A percentile compares a stretch with the other conserved stretches of the same genome.
Evolutionary conservation across 2,113 vertebrate species (phyloP).

Genomic region (Macrotis lagotis): DNA sequence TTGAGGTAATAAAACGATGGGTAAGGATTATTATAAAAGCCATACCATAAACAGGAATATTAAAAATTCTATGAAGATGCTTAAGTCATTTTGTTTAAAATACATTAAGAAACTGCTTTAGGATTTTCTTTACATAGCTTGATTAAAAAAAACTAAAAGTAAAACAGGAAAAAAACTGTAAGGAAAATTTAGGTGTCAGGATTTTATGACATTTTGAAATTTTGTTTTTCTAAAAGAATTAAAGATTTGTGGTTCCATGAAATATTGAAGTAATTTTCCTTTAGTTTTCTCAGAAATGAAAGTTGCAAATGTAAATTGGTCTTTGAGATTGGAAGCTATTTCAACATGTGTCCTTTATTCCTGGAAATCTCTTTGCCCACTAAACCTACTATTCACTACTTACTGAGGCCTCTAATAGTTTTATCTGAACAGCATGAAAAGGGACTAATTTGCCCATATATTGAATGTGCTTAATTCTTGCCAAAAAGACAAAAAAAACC

Average conservation of each 20-base stretch:
- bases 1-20: conserved; percentile 91
- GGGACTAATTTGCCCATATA: background rate
- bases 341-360: background rate
- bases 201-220: background rate
- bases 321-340: background rate
- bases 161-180: background rate
- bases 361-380: background rate
- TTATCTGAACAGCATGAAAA: background rate
- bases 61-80: fast-evolving
- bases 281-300: background rate
- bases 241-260: background rate
- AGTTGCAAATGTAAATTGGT: background rate
- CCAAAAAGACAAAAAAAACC: background rate
- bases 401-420: background rate
- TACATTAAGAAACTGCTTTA: fast-evolving
- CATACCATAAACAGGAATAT: conserved; percentile 67
- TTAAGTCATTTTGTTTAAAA: background rate
- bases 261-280: background rate
- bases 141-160: background rate
- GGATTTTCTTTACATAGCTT: background rate
- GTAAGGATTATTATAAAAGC: conserved; percentile 92
- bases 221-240: conserved; percentile 19
- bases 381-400: background rate
- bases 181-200: background rate
- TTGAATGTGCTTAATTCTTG: background rate